Conservation (phyloP, 2,797 vertebrate genomes). For the Todus mexicanus region DNA sequence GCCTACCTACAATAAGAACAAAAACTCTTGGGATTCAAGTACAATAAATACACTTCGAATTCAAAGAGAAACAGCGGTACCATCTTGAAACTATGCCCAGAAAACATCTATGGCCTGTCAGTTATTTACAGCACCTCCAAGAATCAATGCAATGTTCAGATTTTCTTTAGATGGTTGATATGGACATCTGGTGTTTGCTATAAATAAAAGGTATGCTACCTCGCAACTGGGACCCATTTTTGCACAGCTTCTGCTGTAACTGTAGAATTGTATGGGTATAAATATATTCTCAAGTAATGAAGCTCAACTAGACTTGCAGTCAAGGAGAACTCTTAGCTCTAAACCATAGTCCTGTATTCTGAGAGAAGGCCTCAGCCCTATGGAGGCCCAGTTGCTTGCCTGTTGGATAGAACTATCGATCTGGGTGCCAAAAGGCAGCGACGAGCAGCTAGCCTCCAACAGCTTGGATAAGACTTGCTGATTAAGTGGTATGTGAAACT, state of each 20-base stretch:
- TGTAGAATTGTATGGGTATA: not conserved
- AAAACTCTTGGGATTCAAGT: not conserved
- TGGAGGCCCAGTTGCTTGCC: not conserved
- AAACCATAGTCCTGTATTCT: not conserved
- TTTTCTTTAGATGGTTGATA: not conserved
- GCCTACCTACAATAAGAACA: not conserved
- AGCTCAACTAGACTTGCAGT: not conserved
- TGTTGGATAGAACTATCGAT: not conserved
- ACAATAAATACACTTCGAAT: not conserved
- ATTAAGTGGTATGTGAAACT: not conserved
- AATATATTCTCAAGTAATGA: not conserved
- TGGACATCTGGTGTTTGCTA: not conserved
- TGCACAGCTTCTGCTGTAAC: not conserved
- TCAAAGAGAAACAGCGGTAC: not conserved
- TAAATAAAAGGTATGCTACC: not conserved
- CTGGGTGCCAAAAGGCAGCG: not conserved
- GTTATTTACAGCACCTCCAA: not conserved
- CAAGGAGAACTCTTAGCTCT: rapidly evolving
- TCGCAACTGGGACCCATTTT: not conserved
- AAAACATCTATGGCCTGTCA: not conserved
- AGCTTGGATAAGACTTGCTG: not conserved
- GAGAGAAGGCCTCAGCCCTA: not conserved
- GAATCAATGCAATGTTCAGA: not conserved
- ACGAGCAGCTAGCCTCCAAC: not conserved
- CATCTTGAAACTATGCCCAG: not conserved